phyloP scores from a whole-genome alignment of 2,113 vertebrate genomes.

The Percopsis transmontana region DNA sequence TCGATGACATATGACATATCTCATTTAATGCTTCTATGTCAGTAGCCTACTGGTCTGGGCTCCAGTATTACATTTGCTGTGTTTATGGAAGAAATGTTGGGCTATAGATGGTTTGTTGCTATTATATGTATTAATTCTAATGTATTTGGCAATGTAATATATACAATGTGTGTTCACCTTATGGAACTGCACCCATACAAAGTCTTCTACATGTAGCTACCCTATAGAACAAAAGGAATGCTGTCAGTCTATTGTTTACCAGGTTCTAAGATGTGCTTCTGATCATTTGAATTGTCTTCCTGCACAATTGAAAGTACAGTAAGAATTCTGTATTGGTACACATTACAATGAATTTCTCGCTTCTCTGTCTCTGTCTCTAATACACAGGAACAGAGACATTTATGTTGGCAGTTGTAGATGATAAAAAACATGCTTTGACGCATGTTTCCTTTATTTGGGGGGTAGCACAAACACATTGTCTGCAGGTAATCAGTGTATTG shows the following conservation, averaged over 20 bases:
- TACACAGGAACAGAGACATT: too few relatives aligned
- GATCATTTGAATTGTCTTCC: too few relatives aligned
- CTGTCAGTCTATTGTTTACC: conserved; percentile 26
- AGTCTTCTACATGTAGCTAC: neutral
- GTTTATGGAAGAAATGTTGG: neutral
- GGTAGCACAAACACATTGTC: too few relatives aligned
- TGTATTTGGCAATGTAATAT: neutral
- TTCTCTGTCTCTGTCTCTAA: too few relatives aligned
- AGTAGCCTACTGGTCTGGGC: neutral
- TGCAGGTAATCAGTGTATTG: too few relatives aligned
- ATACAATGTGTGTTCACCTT: neutral
- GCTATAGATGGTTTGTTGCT: neutral
- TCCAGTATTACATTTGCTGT: conserved; percentile 4
- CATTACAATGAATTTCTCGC: too few relatives aligned
- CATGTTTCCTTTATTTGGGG: too few relatives aligned
- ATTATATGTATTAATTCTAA: neutral
- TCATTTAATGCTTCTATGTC: neutral
- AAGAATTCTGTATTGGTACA: too few relatives aligned
- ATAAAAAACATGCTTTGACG: too few relatives aligned
- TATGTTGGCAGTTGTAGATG: too few relatives aligned
- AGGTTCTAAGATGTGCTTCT: too few relatives aligned
- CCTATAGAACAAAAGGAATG: conserved; percentile 44
- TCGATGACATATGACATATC: neutral
- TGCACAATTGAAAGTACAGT: too few relatives aligned
- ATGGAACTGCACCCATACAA: neutral